phyloP scores from a whole-genome alignment of 2,797 vertebrate species.

The Pelochelys cantorii region DNA sequence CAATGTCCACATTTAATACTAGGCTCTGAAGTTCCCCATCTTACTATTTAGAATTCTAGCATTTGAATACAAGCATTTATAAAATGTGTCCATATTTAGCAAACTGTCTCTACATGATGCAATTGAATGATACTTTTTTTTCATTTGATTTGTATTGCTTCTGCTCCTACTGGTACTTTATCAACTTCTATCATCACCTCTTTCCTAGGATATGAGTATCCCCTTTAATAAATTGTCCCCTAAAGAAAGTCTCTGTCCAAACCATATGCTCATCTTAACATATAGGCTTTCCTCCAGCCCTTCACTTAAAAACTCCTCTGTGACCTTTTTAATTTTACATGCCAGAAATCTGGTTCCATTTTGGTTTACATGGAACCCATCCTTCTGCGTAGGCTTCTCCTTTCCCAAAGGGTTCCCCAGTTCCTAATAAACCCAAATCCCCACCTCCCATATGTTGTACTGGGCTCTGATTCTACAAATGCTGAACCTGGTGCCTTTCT shows the following conservation, averaged over 20 bases:
- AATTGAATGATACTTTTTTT: neutral
- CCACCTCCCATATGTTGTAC: rapidly evolving
- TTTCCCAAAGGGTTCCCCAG: neutral
- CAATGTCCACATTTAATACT: neutral
- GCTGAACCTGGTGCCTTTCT: neutral
- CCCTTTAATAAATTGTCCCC: neutral
- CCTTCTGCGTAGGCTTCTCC: neutral
- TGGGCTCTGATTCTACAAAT: neutral
- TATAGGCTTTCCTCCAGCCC: neutral
- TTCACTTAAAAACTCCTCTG: neutral
- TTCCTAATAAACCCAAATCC: neutral
- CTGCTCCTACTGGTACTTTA: neutral
- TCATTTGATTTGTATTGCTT: neutral
- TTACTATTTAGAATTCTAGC: neutral
- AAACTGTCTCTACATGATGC: neutral
- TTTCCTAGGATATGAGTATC: neutral
- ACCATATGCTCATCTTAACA: neutral
- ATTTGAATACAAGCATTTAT: neutral
- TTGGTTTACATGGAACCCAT: neutral
- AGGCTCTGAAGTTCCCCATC: neutral
- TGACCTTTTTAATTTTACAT: neutral
- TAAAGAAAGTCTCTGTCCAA: neutral
- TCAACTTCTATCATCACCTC: neutral
- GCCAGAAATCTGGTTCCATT: neutral
- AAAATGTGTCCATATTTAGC: neutral